Evolutionary conservation across 2,888 invertebrate species (phyloP), one percentile per base, ranked within the genome.

Genomic region (Ypsolopha scabrella): DNA sequence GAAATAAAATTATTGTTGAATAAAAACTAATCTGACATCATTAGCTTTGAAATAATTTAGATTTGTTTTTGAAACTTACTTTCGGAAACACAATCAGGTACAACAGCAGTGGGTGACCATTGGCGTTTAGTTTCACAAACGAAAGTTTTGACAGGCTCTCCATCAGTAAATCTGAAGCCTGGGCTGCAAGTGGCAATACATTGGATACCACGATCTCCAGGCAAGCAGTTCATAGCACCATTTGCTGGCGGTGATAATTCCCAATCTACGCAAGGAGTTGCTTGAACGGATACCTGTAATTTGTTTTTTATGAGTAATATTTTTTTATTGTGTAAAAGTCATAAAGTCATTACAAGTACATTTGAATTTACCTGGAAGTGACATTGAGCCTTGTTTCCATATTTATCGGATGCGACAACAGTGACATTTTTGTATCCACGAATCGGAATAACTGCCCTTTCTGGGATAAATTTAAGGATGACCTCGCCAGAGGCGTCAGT

Each of bases 51-150:
- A 11, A 45, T 49, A 7, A 41, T 49, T 48, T 45, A 11, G 13
- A 9, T 39, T 39, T 39, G 6, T 34, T 11, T 37, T 36, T 35
- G 7, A 51, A 10, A 75, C 85, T 73, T 74, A 93, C 93, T 94
- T 88, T 96, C 96, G 4, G 96, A 96, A 24, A 98, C 97, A 75
- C 98, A 98, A 67, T 97, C 96, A 0, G 97, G 97, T 24, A 97
- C 96, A 47, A 97, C 94, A 7, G 94, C 93, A 1, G 92, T 91
- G 1, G 98, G 97, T 8, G 90, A 88, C 97, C 97, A 97, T 54
- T 92, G 89, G 48, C 92, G 91, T 60, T 92, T 93, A 0, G 90
- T 89, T 70, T 94, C 93, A 67, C 97, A 97, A 1, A 92, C 89
- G 72, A 95, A 97, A 0, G 94, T 93, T 75, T 96, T 97, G 0